Percentiles rank a stretch among this genome's conserved stretches.
Evolutionary conservation across 2,113 vertebrate genomes (phyloP).

Genomic region (Tricholaema leucomelas): DNA sequence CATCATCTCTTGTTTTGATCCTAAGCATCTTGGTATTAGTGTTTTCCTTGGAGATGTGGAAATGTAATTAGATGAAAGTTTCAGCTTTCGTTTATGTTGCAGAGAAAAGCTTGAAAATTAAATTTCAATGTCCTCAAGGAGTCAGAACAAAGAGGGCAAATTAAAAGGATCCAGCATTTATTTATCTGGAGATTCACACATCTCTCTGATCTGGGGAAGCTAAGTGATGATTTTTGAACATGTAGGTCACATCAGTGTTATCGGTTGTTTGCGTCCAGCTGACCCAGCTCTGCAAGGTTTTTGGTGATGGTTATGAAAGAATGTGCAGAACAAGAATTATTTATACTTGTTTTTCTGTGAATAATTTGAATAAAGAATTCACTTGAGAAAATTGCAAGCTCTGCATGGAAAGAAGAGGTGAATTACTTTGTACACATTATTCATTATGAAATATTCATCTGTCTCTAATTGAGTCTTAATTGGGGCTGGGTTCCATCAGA

Average conservation of each 20-base stretch:
- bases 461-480: constrained; percentile 60
- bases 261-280: not conserved
- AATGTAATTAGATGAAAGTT: constrained; percentile 51
- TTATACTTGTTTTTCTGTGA: constrained; percentile 33
- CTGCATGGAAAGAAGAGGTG: constrained; percentile 26
- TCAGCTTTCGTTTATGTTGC: constrained; percentile 16
- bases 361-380: constrained; percentile 54
- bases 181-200: constrained; percentile 39
- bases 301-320: not conserved
- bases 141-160: constrained; percentile 56
- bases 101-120: constrained; percentile 53
- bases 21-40: constrained; percentile 11
- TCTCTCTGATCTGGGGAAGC: not conserved
- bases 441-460: constrained; percentile 66
- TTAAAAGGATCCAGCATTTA: constrained; percentile 44
- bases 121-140: constrained; percentile 54
- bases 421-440: constrained; percentile 53
- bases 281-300: constrained; percentile 6
- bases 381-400: constrained; percentile 57
- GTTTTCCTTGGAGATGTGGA: constrained; percentile 36
- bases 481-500: constrained; percentile 22
- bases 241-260: not conserved
- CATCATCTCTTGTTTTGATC: constrained; percentile 48
- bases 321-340: not conserved
- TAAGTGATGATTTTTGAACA: not conserved